These are phyloP conservation scores for Strix aluco DNA, from an alignment of 2,113 vertebrate species.

Conservation along the genomic window DNA sequence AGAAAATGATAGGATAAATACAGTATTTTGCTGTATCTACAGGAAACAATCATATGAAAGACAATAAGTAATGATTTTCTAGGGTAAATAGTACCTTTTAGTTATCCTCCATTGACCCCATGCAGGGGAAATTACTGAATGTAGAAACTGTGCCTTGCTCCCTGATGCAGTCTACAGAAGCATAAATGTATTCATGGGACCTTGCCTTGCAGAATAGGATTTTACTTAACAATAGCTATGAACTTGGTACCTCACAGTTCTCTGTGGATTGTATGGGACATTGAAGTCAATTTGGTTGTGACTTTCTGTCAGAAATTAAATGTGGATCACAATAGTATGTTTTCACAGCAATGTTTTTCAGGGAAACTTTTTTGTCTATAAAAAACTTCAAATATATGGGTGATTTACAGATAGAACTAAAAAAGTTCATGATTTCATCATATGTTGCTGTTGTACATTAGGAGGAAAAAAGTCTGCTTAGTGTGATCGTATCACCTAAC, in stretches of 20 bases:
- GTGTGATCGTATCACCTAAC: neutral
- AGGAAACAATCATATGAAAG: neutral
- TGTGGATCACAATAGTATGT: no score
- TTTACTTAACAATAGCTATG: neutral
- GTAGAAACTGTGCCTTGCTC: neutral
- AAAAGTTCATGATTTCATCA: neutral
- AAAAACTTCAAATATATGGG: neutral
- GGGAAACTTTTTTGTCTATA: neutral
- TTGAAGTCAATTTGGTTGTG: neutral
- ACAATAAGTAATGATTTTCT: neutral
- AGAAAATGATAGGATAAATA: neutral
- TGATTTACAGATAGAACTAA: neutral
- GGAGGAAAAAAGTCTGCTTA: neutral
- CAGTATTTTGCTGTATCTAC: neutral
- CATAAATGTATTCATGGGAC: neutral
- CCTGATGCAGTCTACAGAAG: neutral
- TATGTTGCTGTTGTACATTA: neutral
- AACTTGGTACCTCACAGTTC: neutral
- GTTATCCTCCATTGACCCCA: neutral
- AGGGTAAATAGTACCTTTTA: neutral
- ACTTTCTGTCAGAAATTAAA: neutral
- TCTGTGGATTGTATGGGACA: rapidly evolving
- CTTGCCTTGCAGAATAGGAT: neutral
- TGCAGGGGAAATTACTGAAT: neutral
- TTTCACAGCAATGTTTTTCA: neutral